Percentiles rank a stretch among this genome's conserved stretches.
These are phyloP conservation scores for Donacobius atricapilla DNA, from an alignment of 2,113 vertebrate genomes.

Conservation along the genomic window DNA sequence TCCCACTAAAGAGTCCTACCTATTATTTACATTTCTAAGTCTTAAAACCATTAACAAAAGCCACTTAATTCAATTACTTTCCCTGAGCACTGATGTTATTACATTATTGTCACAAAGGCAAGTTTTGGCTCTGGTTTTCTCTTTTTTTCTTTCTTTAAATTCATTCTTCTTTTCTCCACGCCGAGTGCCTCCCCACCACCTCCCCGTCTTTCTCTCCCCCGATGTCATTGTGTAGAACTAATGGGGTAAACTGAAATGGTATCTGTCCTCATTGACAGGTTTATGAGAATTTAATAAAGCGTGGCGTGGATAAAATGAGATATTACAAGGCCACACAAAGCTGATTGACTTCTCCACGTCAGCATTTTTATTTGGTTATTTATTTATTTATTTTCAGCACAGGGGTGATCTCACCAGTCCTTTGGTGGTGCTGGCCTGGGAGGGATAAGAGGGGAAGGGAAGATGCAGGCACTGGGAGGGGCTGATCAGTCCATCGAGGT, in stretches of 20 bases:
- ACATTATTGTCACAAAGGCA: not conserved
- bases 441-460: not conserved
- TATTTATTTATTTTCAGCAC: constrained; percentile 12
- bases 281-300: constrained; percentile 90
- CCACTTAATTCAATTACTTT: constrained; percentile 84
- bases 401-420: not conserved
- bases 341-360: constrained; percentile 72
- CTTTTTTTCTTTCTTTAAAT: constrained; percentile 31
- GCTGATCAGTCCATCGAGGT: rapidly evolving
- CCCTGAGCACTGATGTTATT: not conserved
- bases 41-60: constrained; percentile 84
- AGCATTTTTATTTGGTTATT: constrained; percentile 69
- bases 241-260: constrained; percentile 84
- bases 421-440: rapidly evolving
- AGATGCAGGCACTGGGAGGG: rapidly evolving
- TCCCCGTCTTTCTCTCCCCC: not conserved
- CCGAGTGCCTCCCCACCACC: not conserved
- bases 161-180: constrained; percentile 40
- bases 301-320: constrained; percentile 83
- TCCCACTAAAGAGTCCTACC: constrained; percentile 73
- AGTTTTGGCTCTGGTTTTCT: constrained; percentile 6
- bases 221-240: constrained; percentile 79
- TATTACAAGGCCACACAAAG: constrained; percentile 70
- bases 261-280: constrained; percentile 83
- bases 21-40: constrained; percentile 82